Percentiles rank a stretch among this genome's conserved stretches.
Evolutionary conservation across 2,888 invertebrate genomes (phyloP).

Genomic region (Lydus trimaculatus): DNA sequence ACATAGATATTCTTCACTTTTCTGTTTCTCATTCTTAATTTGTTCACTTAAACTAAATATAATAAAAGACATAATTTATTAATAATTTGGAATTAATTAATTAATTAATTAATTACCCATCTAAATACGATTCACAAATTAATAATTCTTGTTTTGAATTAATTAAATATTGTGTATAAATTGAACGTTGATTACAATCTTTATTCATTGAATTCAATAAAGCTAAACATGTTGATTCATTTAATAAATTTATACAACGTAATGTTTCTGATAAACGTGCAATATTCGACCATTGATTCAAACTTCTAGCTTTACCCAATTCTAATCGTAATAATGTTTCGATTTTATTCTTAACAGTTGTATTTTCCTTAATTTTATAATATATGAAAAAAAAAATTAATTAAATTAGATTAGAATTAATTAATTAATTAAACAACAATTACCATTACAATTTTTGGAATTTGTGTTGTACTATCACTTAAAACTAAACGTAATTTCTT

Average conservation of each 20-base stretch:
- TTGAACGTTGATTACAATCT: slow-evolving; percentile 78
- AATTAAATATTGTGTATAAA: slow-evolving; percentile 83
- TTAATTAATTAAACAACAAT: background rate
- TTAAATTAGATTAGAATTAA: background rate
- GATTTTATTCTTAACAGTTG: slow-evolving; percentile 58
- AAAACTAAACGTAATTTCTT: slow-evolving; percentile 90
- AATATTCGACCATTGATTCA: slow-evolving; percentile 77
- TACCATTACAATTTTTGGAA: slow-evolving; percentile 60
- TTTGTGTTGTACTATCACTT: slow-evolving; percentile 84
- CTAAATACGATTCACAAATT: slow-evolving; percentile 75
- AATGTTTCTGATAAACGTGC: slow-evolving; percentile 86
- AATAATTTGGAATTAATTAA: background rate
- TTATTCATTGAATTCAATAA: slow-evolving; percentile 76
- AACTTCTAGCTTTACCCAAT: slow-evolving; percentile 81
- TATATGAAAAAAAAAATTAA: too few species aligned
- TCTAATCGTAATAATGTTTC: slow-evolving; percentile 76
- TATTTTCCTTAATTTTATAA: slow-evolving; percentile 40
- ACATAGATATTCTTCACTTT: slow-evolving; percentile 77
- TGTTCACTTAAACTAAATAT: slow-evolving; percentile 64
- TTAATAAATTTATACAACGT: slow-evolving; percentile 77
- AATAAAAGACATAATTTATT: slow-evolving; percentile 16
- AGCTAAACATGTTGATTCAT: slow-evolving; percentile 73
- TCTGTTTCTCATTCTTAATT: slow-evolving; percentile 73
- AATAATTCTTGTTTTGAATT: slow-evolving; percentile 81
- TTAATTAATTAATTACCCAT: slow-evolving; percentile 62